Conservation (phyloP, 2,888 invertebrate genomes). For the Scaptomyza polygonia region DNA sequence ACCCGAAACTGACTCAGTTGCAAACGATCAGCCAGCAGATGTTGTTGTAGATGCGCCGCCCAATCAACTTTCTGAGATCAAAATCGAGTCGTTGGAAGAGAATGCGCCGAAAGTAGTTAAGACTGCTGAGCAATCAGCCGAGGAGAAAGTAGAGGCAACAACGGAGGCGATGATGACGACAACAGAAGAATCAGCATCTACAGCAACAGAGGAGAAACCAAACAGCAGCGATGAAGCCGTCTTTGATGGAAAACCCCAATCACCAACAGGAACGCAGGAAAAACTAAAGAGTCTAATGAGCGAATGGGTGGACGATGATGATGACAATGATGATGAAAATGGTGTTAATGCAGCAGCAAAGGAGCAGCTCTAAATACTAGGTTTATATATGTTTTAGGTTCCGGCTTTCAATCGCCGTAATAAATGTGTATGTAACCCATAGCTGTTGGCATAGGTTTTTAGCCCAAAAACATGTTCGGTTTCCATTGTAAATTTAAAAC, state of each 20-base stretch:
- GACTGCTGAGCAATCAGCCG: slow-evolving; percentile 11
- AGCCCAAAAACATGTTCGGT: slow-evolving; percentile 55
- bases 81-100: slow-evolving; percentile 18
- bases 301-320: slow-evolving; percentile 84
- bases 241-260: slow-evolving; percentile 35
- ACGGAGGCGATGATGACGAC: slow-evolving; percentile 4
- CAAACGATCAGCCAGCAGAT: slow-evolving; percentile 19
- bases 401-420: slow-evolving; percentile 33
- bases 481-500: slow-evolving; percentile 69
- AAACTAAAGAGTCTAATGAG: slow-evolving; percentile 83
- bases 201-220: slow-evolving; percentile 19
- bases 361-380: slow-evolving; percentile 78
- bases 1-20: slow-evolving; percentile 14
- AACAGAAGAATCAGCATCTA: slow-evolving; percentile 1
- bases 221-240: slow-evolving; percentile 38
- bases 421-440: slow-evolving; percentile 15
- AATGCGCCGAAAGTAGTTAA: slow-evolving; percentile 8
- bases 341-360: slow-evolving; percentile 70
- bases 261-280: slow-evolving; percentile 58
- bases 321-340: slow-evolving; percentile 79
- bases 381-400: slow-evolving; percentile 81
- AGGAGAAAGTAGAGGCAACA: slow-evolving; percentile 12
- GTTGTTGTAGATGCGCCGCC: slow-evolving; percentile 7
- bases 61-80: slow-evolving; percentile 30
- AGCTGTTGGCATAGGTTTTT: slow-evolving; percentile 17